A percentile compares a stretch with the other conserved stretches of the same genome.
Conservation (phyloP, 2,888 invertebrate genomes). For the Cephus sareptanus region DNA sequence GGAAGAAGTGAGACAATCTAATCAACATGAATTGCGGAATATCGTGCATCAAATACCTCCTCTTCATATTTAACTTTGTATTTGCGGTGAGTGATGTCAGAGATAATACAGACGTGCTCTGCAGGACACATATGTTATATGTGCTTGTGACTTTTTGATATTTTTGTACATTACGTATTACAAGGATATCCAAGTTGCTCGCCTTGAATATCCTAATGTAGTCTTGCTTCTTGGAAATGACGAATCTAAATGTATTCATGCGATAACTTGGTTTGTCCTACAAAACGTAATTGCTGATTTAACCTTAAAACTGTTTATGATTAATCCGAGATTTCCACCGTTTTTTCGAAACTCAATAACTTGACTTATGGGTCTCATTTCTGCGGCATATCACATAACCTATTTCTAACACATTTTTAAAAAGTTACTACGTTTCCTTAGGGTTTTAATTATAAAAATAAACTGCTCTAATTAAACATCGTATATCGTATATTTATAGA, state of each 20-base stretch:
- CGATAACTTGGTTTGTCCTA: background rate
- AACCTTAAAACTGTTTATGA: background rate
- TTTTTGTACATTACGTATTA: background rate
- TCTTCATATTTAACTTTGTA: conserved; percentile 82
- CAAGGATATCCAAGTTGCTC: background rate
- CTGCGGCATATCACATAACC: no score
- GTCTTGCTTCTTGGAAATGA: background rate
- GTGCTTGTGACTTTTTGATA: background rate
- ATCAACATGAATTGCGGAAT: conserved; percentile 70
- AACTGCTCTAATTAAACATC: background rate
- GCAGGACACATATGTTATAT: background rate
- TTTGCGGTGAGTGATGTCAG: conserved; percentile 76
- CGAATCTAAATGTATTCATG: background rate
- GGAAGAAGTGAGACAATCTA: background rate
- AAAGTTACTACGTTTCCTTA: no score
- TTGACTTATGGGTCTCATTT: no score
- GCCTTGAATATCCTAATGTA: background rate
- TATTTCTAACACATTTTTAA: no score
- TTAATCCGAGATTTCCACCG: background rate
- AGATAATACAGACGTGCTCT: background rate
- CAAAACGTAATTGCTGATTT: background rate
- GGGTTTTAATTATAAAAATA: no score
- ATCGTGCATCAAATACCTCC: conserved; percentile 83
- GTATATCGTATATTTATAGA: background rate
- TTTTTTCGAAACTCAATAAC: no score